phyloP scores from a whole-genome alignment of 2,888 invertebrate genomes.

The Rhingia rostrata region DNA sequence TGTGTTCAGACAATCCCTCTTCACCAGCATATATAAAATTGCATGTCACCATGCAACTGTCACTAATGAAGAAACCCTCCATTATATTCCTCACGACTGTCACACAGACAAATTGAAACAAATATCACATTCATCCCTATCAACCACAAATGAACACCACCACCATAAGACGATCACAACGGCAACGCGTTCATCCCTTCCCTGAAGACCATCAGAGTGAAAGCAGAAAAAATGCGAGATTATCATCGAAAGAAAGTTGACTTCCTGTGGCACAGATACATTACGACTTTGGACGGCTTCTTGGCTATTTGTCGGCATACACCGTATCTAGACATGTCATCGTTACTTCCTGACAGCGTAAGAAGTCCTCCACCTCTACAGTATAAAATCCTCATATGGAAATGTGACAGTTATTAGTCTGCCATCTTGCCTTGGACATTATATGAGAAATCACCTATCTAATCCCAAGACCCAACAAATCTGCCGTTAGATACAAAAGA shows the following conservation, averaged over 20 bases:
- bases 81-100: slow-evolving; percentile 39
- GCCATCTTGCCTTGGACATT: slow-evolving; percentile 17
- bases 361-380: background rate
- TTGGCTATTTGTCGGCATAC: slow-evolving; percentile 48
- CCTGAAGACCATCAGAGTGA: background rate
- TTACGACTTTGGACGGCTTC: slow-evolving; percentile 53
- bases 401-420: slow-evolving; percentile 68
- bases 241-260: slow-evolving; percentile 58
- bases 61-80: slow-evolving; percentile 53
- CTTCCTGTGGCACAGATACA: slow-evolving; percentile 36
- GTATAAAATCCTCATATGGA: slow-evolving; percentile 33
- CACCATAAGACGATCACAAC: slow-evolving; percentile 18
- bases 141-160: slow-evolving; percentile 11
- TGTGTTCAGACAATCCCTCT: slow-evolving; percentile 3
- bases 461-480: background rate
- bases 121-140: slow-evolving; percentile 59
- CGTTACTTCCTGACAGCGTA: slow-evolving; percentile 53
- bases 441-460: slow-evolving; percentile 20
- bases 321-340: slow-evolving; percentile 65
- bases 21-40: slow-evolving; percentile 48
- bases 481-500: background rate
- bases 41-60: slow-evolving; percentile 63
- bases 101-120: slow-evolving; percentile 71
- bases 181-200: slow-evolving; percentile 32
- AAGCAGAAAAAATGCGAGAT: slow-evolving; percentile 41